These are phyloP conservation scores for Enoplolaimus lenunculus DNA, from an alignment of 2,888 invertebrate species.

Conservation along the genomic window DNA sequence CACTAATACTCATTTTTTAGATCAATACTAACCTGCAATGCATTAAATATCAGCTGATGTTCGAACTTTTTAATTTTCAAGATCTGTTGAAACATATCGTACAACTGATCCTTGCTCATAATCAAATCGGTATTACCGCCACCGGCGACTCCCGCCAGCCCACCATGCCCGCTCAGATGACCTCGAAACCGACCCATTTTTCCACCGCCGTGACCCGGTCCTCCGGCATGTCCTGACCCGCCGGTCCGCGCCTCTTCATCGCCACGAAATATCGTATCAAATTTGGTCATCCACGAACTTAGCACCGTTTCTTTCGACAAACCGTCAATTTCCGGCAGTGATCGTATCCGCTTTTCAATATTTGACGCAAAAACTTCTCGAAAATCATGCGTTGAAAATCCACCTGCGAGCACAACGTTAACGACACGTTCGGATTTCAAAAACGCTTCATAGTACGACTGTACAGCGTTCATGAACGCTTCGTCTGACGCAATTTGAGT, in stretches of 20 bases:
- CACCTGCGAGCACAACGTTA: constrained; percentile 92
- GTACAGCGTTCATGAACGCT: constrained; percentile 95
- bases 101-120: constrained; percentile 93
- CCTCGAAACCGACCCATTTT: constrained; percentile 23
- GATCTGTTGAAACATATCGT: constrained; percentile 99
- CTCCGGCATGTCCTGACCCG: constrained; percentile 1
- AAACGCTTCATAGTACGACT: constrained; percentile 79
- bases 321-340: constrained; percentile 96
- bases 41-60: constrained; percentile 96
- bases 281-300: constrained; percentile 98
- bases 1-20: too few species aligned
- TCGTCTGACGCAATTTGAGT: constrained; percentile 95
- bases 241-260: constrained; percentile 47
- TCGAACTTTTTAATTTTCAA: constrained; percentile 97
- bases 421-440: constrained; percentile 86
- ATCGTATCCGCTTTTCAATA: constrained; percentile 84
- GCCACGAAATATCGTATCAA: constrained; percentile 77
- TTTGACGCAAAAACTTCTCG: constrained; percentile 85
- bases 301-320: constrained; percentile 86
- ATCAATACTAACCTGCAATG: constrained; percentile 62
- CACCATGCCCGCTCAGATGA: too few species aligned
- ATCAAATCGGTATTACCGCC: constrained; percentile 43
- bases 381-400: constrained; percentile 95
- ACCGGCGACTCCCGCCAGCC: constrained; percentile 28
- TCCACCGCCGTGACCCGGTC: not conserved